Base-by-base conservation (phyloP, 2,797 vertebrate genomes). In the Odontamblyopus rebecca region DNA sequence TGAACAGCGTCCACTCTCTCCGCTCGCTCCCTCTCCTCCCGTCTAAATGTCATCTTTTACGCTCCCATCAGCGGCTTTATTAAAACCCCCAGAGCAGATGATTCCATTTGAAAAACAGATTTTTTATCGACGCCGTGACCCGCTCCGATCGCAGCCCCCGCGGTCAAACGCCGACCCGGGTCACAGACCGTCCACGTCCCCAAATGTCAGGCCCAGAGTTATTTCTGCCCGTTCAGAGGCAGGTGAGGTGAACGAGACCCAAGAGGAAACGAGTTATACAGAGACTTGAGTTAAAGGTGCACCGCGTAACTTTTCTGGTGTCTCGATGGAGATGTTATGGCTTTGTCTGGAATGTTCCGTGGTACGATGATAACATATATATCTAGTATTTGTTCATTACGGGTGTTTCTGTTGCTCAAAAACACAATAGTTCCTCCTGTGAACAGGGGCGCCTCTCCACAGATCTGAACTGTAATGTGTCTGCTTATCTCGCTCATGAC, bases 151-250 rank as follows among this genome's bases (percentile, higher is more conserved):
- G 60, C 13, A n/a, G 44, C 66, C 57, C 72, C 69, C 61, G n/a
- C 72, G 53, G 69, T 38, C 7, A 66, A 73, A 70, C 19, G 63
- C 68, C 68, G 63, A 48, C 61, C 26, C 0, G 32, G 56, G 66
- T 2, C 61, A 13, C 82, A 73, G 32, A 6, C 72, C n/a, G 32
- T 70, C 76, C 59, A 27, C 23, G 26, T 11, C 13, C 68, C 51
- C 75, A 84, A 80, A 86, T 77, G 81, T 84, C 80, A 57, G 60
- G 60, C 57, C 81, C 71, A 50, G 71, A 81, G 57, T 77, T 73
- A 57, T 16, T 48, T 18, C 26, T 61, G 5, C 59, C 60, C 9
- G 59, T 18, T 75, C 67, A 64, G n/a, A 54, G 75, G 61, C 73
- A 56, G 32, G 72, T 65, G 70, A 38, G 66, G 30, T 9, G 19